Conservation (phyloP, 2,797 vertebrate genomes). For the Protosalanx chinensis region DNA sequence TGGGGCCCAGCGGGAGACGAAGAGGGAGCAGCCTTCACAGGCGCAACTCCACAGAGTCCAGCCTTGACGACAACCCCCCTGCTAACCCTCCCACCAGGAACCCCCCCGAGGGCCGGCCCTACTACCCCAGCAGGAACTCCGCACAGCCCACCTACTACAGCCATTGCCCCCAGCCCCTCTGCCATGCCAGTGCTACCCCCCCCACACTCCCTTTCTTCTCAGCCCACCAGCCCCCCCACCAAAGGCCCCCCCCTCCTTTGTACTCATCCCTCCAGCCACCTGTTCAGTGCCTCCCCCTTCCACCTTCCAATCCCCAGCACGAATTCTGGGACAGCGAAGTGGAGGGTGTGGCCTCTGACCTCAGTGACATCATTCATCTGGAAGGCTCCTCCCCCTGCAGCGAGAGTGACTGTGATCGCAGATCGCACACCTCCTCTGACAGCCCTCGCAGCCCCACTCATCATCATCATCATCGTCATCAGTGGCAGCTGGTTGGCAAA, state of each 20-base stretch:
- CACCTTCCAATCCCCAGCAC: conserved; percentile 63
- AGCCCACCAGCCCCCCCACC: not conserved
- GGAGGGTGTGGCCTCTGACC: conserved; percentile 78
- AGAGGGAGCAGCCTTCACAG: not conserved
- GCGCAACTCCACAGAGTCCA: conserved; percentile 2
- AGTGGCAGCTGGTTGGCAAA: conserved; percentile 77
- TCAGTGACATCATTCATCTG: conserved; percentile 81
- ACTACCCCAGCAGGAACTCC: conserved; percentile 4
- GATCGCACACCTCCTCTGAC: conserved; percentile 81
- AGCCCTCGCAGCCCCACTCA: conserved; percentile 76
- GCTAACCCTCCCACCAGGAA: not conserved
- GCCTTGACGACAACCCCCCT: not conserved
- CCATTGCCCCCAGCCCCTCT: conserved; percentile 49
- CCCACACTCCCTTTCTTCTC: not conserved
- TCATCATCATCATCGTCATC: conserved; percentile 72
- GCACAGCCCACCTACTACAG: not conserved
- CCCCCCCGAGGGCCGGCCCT: conserved; percentile 14
- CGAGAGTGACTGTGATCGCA: conserved; percentile 84
- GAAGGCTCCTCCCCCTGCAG: conserved; percentile 85
- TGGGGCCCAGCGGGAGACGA: conserved; percentile 68
- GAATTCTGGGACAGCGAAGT: conserved; percentile 81
- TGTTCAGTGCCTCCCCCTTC: conserved; percentile 50
- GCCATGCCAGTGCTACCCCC: not conserved
- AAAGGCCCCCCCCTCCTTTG: not conserved
- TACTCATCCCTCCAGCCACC: conserved; percentile 71